Conservation (phyloP, 2,797 vertebrate genomes). For the Leptoclinus maculatus region DNA sequence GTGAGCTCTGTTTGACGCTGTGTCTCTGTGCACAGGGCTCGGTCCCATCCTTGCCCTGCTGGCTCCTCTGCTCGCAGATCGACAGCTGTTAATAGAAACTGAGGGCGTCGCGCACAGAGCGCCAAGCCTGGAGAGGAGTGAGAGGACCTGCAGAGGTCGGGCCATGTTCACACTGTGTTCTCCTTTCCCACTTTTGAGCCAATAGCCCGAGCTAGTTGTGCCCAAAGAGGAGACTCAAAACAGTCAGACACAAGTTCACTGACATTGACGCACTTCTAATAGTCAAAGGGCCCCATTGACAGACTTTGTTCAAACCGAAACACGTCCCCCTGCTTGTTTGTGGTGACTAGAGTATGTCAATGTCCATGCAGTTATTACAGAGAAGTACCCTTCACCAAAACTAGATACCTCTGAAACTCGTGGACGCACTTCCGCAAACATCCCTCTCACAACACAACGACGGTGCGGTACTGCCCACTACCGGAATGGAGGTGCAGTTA, state of each 20-base stretch:
- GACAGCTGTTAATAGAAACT: background rate
- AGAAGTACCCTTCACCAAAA: background rate
- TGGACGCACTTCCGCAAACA: constrained; percentile 57
- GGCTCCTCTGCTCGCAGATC: constrained; percentile 57
- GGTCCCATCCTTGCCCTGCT: constrained; percentile 20
- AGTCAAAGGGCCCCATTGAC: background rate
- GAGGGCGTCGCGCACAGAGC: constrained; percentile 4
- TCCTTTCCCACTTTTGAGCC: background rate
- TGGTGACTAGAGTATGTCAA: background rate
- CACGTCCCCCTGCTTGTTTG: background rate
- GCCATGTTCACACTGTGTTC: constrained; percentile 51
- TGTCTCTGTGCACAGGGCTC: constrained; percentile 4
- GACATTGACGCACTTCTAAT: background rate
- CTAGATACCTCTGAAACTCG: background rate
- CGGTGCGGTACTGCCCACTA: constrained; percentile 33
- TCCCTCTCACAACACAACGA: fast-evolving
- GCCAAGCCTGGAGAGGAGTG: constrained; percentile 55
- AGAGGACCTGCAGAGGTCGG: constrained; percentile 49
- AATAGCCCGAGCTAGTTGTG: background rate
- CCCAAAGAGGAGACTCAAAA: background rate
- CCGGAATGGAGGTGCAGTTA: constrained; percentile 20
- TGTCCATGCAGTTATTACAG: fast-evolving
- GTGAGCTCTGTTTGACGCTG: constrained; percentile 24
- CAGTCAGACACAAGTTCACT: background rate
- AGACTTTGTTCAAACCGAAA: background rate